These are phyloP conservation scores for Hylaeus anthracinus DNA, from an alignment of 1,140 invertebrate genomes.

Conservation along the genomic window DNA sequence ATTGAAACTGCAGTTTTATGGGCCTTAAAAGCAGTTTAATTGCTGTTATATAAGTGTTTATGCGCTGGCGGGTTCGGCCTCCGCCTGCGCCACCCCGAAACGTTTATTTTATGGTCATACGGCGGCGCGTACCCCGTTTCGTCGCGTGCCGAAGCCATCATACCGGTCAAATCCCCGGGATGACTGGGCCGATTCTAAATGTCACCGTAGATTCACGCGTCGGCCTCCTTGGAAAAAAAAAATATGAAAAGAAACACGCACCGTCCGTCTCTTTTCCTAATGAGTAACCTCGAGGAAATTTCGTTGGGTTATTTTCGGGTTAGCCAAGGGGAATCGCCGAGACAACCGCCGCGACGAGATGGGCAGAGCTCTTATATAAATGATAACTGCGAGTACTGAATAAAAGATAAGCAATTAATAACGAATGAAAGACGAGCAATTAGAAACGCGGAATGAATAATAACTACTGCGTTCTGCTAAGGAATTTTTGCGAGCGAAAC, in stretches of 20 bases:
- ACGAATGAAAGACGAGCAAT: no score
- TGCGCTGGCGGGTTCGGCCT: constrained; percentile 77
- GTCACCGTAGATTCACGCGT: constrained; percentile 50
- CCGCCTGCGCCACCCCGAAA: constrained; percentile 78
- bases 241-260: background rate
- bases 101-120: constrained; percentile 82
- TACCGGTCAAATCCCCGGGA: constrained; percentile 67
- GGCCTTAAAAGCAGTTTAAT: constrained; percentile 82
- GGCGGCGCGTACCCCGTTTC: constrained; percentile 74
- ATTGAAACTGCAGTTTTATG: constrained; percentile 82
- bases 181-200: constrained; percentile 63
- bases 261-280: background rate
- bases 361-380: no score
- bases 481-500: no score
- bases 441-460: no score
- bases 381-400: no score
- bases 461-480: no score
- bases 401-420: no score
- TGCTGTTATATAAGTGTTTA: constrained; percentile 82
- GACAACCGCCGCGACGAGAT: no score
- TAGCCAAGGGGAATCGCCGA: no score
- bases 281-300: no score
- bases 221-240: background rate
- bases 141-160: constrained; percentile 79
- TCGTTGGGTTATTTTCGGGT: no score